A percentile compares a stretch with the other conserved stretches of the same genome.
These are phyloP conservation scores for Anguilla anguilla DNA, from an alignment of 2,797 vertebrate genomes.

Conservation along the genomic window DNA sequence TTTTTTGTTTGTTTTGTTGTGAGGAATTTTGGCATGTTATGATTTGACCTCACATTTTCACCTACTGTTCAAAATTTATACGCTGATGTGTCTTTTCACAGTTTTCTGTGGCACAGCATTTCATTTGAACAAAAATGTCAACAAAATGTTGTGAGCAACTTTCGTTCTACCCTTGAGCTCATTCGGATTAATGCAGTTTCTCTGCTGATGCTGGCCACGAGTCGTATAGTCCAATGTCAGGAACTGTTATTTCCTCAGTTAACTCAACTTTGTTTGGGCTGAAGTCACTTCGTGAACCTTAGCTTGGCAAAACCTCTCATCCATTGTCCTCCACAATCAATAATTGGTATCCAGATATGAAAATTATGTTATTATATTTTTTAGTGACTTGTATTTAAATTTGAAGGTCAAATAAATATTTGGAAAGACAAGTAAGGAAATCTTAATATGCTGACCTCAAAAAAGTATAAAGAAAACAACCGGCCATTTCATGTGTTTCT, in stretches of 20 bases:
- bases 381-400: conserved; percentile 42
- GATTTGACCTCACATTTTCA: background rate
- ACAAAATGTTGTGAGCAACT: background rate
- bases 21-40: background rate
- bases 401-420: conserved; percentile 52
- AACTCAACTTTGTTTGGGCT: conserved; percentile 32
- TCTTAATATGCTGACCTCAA: background rate
- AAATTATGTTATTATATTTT: conserved; percentile 29
- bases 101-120: background rate
- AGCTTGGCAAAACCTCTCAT: background rate
- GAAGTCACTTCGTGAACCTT: conserved; percentile 29
- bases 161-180: background rate
- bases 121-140: background rate
- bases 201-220: conserved; percentile 7
- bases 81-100: background rate
- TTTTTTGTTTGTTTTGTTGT: background rate
- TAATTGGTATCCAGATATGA: conserved; percentile 11
- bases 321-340: conserved; percentile 9
- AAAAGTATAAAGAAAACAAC: conserved; percentile 28
- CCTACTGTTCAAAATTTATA: background rate
- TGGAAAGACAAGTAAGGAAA: conserved; percentile 27
- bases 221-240: conserved; percentile 33
- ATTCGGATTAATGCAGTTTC: conserved; percentile 35
- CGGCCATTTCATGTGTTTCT: conserved; percentile 35
- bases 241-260: conserved; percentile 30